Percentiles rank a stretch among this genome's conserved stretches.
These are phyloP conservation scores for Eutrigla gurnardus DNA, from an alignment of 2,797 vertebrate species.

Conservation along the genomic window DNA sequence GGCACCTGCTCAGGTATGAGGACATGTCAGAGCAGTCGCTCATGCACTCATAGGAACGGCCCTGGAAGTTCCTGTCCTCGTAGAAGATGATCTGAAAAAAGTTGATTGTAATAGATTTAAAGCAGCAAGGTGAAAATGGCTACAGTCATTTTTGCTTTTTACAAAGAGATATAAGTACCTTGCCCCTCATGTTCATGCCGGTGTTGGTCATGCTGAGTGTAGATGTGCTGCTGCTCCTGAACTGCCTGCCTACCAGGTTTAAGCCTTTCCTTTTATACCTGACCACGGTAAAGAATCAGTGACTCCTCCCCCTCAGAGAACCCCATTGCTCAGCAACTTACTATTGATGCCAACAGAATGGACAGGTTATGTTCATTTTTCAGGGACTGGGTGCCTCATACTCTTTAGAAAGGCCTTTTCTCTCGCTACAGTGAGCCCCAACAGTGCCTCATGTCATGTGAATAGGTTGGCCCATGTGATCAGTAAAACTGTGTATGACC, in stretches of 20 bases:
- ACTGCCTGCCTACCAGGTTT: conserved; percentile 64
- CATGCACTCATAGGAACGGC: conserved; percentile 76
- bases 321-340: conserved; percentile 70
- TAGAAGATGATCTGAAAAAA: conserved; percentile 76
- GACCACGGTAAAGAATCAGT: conserved; percentile 56
- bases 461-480: conserved; percentile 45
- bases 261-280: conserved; percentile 81
- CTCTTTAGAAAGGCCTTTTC: conserved; percentile 62
- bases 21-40: conserved; percentile 79
- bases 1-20: conserved; percentile 65
- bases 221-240: conserved; percentile 51
- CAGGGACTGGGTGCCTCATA: conserved; percentile 24
- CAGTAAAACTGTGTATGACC: conserved; percentile 10
- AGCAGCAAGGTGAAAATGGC: neutral
- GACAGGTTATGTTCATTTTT: conserved; percentile 47
- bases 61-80: conserved; percentile 78
- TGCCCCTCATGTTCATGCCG: conserved; percentile 74
- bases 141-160: neutral
- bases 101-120: neutral
- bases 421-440: conserved; percentile 43
- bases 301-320: conserved; percentile 57
- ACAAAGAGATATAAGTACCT: conserved; percentile 37
- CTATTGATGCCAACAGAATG: conserved; percentile 57
- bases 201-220: conserved; percentile 70
- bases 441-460: conserved; percentile 21